Base-by-base conservation (phyloP, 2,888 invertebrate species). In the Tortricodes alternella region DNA sequence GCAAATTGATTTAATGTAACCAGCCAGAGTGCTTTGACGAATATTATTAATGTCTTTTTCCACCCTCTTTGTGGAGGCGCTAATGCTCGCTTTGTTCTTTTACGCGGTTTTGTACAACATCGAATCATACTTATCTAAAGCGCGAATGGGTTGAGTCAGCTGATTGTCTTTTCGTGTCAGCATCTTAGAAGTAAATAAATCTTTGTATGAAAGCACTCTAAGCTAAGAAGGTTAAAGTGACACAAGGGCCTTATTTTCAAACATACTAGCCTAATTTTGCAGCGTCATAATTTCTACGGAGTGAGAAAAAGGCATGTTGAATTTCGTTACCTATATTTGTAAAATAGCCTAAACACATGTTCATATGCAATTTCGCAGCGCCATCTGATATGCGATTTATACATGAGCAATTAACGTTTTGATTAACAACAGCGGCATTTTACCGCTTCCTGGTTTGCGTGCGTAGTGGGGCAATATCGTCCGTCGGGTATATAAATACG, bases 1-100 rank as follows among this genome's bases (percentile, higher is more conserved):
- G 88, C 89, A 89, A 89, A 90, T 90, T 90, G 89, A 90, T 90
- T 90, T 90, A 90, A 90, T 90, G 90, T 90, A 89, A 89, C 89
- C 89, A 62, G 65, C 63, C 63, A 83, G 89, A 89, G 89, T 89
- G 89, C 89, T 90, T 89, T 90, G 89, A 90, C 89, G 90, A 90
- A 89, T 90, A 90, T 90, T 90, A 90, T 90, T 89, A 90, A 88
- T 89, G 89, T 89, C 89, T 89, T 90, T 90, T 89, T 89, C 75
- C 87, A 80, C 86, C 85, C 89, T 83, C 84, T 74, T 77, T 79
- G 64, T 76, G 77, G 78, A 76, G 75, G 73, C 76, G 73, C 78
- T 81, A 83, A 84, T 83, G 83, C 84, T 80, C 80, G 83, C 85
- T 87, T 89, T 89, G 89, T 89, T 90, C 86, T 87, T 88, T 86